Base-by-base conservation (phyloP, 2,797 vertebrate species). In the Adrianichthys oophorus region DNA sequence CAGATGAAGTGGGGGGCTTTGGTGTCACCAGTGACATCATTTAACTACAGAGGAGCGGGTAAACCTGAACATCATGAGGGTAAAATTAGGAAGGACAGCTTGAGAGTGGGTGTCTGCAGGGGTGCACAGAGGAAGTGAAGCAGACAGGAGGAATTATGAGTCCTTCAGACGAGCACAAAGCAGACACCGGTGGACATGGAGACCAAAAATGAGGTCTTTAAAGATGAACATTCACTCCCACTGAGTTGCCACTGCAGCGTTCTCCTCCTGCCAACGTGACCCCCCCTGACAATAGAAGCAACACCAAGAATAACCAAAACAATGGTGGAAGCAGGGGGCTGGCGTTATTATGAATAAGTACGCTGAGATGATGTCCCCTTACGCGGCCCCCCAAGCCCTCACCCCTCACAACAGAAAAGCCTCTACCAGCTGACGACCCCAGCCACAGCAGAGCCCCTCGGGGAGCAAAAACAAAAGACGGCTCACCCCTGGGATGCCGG, bases 1-100 rank as follows among this genome's bases (percentile, higher is more conserved):
- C 87, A 90, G 87, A 89, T 87, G 83, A 86, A 87, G 79, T 70
- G 19, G 75, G 72, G 73, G 74, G 69, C 75, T 79, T 82, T 85
- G 69, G 69, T 75, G 59, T 63, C 61, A 76, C 76, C 56, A 61
- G 74, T 84, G 76, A 83, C 76, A 83, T 87, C 79, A 76, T 71
- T 81, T 81, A 80, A 47, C 45, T 23, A 47, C 14, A 47, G 68
- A 59, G 64, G 43, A 15, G 52, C 54, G 51, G 42, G 56, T 29
- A 48, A 70, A 70, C 55, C 23, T 48, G 56, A 60, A 63, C 62
- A 50, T 43, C 17, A 40, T 10, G 16, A 52, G 62, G 60, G 43
- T 32, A 8, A 48, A 52, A 52, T 49, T 43, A 6, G 47, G 44
- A 56, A 51, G 62, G 59, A 52, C 55, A 61, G 64, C 54, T 68